Percentiles rank a stretch among this genome's conserved stretches.
Evolutionary conservation across 2,797 vertebrate genomes (phyloP).

Genomic region (Myoxocephalus aenaeus): DNA sequence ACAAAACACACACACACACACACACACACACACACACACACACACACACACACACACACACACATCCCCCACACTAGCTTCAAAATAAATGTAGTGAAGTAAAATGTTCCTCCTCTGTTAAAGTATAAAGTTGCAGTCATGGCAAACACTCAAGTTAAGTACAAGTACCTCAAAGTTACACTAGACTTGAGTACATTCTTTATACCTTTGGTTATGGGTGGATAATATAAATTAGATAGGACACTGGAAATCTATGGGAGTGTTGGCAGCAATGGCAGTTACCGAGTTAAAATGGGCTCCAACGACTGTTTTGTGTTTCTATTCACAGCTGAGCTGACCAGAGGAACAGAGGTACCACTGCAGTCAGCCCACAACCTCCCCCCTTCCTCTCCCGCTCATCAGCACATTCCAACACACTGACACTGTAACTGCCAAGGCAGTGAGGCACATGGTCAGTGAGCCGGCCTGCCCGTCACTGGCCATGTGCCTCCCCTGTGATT

Average conservation of each 20-base stretch:
- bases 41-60: too few relatives aligned
- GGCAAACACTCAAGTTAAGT: background rate
- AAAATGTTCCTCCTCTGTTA: background rate
- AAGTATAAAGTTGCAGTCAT: background rate
- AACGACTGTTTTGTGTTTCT: conserved; percentile 1
- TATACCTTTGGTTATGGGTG: background rate
- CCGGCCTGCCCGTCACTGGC: conserved; percentile 26
- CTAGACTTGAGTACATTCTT: background rate
- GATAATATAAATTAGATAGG: background rate
- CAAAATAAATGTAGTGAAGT: background rate
- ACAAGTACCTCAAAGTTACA: background rate
- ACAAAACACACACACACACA: too few relatives aligned
- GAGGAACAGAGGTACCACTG: conserved; percentile 46
- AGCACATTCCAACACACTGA: conserved; percentile 84
- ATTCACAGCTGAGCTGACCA: conserved; percentile 26
- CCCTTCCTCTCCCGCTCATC: conserved; percentile 68
- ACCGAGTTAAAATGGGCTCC: background rate
- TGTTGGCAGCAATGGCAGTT: background rate
- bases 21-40: too few relatives aligned
- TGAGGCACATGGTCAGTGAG: conserved; percentile 53
- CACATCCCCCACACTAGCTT: too few relatives aligned
- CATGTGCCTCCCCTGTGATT: conserved; percentile 4
- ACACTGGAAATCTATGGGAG: background rate
- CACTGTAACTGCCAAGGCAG: conserved; percentile 69
- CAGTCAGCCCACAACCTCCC: conserved; percentile 24